Base-by-base conservation (phyloP, 2,888 invertebrate species). In the Priocnemis perturbator region DNA sequence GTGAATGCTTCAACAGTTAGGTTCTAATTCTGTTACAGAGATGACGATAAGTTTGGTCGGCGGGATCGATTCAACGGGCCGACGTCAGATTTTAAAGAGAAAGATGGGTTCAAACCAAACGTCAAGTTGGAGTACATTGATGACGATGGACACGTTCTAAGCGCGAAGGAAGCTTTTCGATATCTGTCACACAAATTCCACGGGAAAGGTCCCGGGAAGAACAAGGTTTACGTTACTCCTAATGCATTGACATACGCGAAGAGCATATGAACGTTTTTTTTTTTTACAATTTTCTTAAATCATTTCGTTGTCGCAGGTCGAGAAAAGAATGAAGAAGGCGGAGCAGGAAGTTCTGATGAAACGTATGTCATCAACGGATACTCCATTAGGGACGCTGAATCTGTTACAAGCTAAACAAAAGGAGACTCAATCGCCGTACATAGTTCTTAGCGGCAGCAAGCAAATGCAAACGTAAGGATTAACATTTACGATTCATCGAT, bases 191-290 rank as follows among this genome's bases (percentile, higher is more conserved):
- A 98, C 90, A 98, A 98, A 90, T 99, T 99, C 91, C 99, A 99
- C 90, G 99, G 99, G 62, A 99, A 99, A 91, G 98, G 98, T 1
- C 98, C 99, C 20, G 99, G 99, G 64, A 99, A 99, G 90, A 98
- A 98, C 91, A 99, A 99, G 91, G 92, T 26, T 26, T 37, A 37
- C 7, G 11, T 37, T 93, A 60, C 26, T 52, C 15, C 47, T 47
- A 19, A 52, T 26, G 20, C 14, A 59, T 59, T 50, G 1, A 26
- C 2, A 11, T 11, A 9, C 11, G 37, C n/a, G 7, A 37, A 37
- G 7, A 1, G 7, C 11, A 37, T 37, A 9, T 37, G 7, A 3
- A 60, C 21, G 58, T 55, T 53, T 48, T 14, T 52, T 17, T 37
- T 55, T 73, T 57, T 4, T 21, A 7, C 7, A 4, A 26, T 26